A percentile compares a stretch with the other conserved stretches of the same genome.
Conservation (phyloP, 2,888 invertebrate genomes). For the Punctoribates punctum region DNA sequence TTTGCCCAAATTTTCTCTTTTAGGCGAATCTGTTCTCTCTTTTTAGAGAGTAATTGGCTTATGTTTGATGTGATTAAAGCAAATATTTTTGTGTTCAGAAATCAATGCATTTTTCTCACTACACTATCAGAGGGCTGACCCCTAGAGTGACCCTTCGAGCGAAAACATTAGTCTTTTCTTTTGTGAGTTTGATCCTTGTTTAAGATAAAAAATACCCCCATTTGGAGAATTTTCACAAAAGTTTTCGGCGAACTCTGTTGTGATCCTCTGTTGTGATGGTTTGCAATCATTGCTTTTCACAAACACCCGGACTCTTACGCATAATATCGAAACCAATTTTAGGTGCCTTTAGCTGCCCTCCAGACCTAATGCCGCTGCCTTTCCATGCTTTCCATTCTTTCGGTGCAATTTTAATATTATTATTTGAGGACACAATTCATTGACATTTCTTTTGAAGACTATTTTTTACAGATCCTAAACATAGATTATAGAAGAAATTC, state of each 20-base stretch:
- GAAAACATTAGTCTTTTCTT: background rate
- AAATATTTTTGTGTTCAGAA: background rate
- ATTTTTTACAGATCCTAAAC: no score
- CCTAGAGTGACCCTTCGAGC: background rate
- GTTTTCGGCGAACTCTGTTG: background rate
- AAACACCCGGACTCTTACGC: background rate
- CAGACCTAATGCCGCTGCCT: background rate
- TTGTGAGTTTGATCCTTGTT: background rate
- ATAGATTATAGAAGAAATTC: no score
- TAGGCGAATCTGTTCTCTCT: background rate
- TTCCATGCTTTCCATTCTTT: no score
- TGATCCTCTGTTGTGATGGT: constrained; percentile 8
- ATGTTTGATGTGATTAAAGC: constrained; percentile 17
- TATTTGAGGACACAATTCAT: background rate
- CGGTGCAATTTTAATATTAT: constrained; percentile 1
- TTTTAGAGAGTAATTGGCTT: constrained; percentile 12
- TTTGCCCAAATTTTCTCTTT: background rate
- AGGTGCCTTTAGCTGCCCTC: constrained; percentile 19
- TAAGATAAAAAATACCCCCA: background rate
- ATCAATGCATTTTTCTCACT: background rate
- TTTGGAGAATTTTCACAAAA: no score
- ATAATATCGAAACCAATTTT: background rate
- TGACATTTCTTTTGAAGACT: background rate
- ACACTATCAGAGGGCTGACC: background rate
- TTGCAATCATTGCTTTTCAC: constrained; percentile 14